phyloP scores from a whole-genome alignment of 2,113 vertebrate species.

The Pelmatolapia mariae region DNA sequence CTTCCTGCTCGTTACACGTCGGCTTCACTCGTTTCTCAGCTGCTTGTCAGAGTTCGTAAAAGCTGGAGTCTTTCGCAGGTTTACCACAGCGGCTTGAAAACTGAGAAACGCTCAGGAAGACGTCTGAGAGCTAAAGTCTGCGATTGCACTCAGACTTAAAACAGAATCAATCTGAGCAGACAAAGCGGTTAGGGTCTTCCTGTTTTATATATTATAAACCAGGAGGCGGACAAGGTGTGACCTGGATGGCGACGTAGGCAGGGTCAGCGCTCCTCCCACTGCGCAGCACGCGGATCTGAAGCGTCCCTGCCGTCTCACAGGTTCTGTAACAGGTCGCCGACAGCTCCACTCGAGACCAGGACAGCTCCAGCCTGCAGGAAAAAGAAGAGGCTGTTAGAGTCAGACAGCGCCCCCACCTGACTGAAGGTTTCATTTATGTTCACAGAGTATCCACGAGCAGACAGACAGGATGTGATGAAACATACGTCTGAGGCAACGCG shows the following conservation, averaged over 20 bases:
- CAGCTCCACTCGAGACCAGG: conserved; percentile 66
- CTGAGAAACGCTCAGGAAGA: rapidly evolving
- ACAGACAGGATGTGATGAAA: neutral
- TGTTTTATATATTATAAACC: neutral
- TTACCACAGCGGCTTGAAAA: neutral
- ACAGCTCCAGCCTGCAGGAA: conserved; percentile 67
- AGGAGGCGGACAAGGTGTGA: neutral
- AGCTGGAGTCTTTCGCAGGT: neutral
- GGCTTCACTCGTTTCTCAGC: neutral
- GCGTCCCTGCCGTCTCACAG: conserved; percentile 63
- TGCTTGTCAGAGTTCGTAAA: neutral
- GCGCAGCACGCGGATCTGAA: conserved; percentile 70
- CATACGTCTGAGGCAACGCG: conserved; percentile 60
- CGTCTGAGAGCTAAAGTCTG: neutral
- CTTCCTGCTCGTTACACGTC: neutral
- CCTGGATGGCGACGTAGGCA: conserved; percentile 68
- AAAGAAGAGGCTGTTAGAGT: neutral
- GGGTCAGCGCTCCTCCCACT: conserved; percentile 65
- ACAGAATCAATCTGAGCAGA: neutral
- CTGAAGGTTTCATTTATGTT: neutral
- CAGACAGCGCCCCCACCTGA: neutral
- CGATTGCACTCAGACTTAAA: neutral
- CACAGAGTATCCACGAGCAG: neutral
- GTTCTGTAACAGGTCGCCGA: conserved; percentile 56
- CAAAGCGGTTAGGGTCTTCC: neutral